phyloP scores from a whole-genome alignment of 1,140 invertebrate genomes.

The Solen grandis region DNA sequence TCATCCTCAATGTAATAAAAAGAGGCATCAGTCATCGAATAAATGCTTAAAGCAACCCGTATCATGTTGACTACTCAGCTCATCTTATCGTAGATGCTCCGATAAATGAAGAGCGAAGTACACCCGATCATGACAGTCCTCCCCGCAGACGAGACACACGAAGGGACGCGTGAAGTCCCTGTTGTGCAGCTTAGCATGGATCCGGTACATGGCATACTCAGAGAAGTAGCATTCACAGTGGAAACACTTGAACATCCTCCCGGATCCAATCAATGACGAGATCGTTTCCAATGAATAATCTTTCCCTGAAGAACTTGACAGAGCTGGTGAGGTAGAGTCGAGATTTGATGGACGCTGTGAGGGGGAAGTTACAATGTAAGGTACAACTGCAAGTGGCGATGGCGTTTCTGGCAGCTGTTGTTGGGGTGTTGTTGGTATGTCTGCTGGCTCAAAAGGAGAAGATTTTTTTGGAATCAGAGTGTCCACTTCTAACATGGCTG shows the following conservation, averaged over 20 bases:
- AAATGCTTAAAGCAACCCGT: no score
- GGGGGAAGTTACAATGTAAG: conserved; percentile 33
- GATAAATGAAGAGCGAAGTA: conserved; percentile 73
- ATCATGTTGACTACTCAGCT: no score
- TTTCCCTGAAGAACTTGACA: conserved; percentile 52
- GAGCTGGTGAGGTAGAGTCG: conserved; percentile 46
- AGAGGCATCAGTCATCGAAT: no score
- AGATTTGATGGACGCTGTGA: conserved; percentile 17
- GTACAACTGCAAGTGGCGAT: conserved; percentile 31
- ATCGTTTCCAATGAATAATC: conserved; percentile 68
- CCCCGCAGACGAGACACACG: conserved; percentile 70
- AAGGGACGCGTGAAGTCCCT: conserved; percentile 67
- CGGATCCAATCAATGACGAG: conserved; percentile 66
- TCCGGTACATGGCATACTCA: conserved; percentile 76
- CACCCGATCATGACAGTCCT: conserved; percentile 74
- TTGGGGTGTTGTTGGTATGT: conserved; percentile 60
- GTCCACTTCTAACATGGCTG: conserved; percentile 28
- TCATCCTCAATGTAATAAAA: no score
- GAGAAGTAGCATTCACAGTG: conserved; percentile 76
- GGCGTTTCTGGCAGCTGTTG: conserved; percentile 46
- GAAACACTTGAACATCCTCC: conserved; percentile 73
- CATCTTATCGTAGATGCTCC: conserved; percentile 70
- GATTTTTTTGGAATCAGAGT: conserved; percentile 19
- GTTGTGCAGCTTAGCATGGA: conserved; percentile 74
- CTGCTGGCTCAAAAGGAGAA: conserved; percentile 6